Evolutionary conservation across 2,113 vertebrate genomes (phyloP).

Genomic region (Oplegnathus fasciatus): DNA sequence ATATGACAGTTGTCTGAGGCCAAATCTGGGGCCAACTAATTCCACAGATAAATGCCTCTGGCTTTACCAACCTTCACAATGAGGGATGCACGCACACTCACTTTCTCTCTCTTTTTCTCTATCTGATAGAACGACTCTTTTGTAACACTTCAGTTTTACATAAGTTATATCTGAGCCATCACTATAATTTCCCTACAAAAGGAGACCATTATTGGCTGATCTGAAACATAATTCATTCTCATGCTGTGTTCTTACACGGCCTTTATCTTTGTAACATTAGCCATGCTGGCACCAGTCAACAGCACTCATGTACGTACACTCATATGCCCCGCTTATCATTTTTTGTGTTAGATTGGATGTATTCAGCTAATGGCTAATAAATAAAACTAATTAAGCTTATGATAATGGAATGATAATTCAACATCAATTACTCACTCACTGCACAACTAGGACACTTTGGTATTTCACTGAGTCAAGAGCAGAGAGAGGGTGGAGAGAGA

Average conservation of each 20-base stretch:
- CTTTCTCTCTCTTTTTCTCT: slow-evolving; percentile 20
- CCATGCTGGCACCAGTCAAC: slow-evolving; percentile 40
- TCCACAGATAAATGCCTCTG: slow-evolving; percentile 74
- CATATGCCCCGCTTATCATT: slow-evolving; percentile 46
- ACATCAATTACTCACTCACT: slow-evolving; percentile 66
- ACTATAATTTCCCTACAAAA: slow-evolving; percentile 25
- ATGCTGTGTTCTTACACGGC: slow-evolving; percentile 18
- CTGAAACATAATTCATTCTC: slow-evolving; percentile 40
- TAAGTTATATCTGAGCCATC: slow-evolving; percentile 34
- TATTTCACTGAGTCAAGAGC: slow-evolving; percentile 51
- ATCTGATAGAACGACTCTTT: slow-evolving; percentile 29
- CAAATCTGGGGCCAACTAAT: slow-evolving; percentile 74
- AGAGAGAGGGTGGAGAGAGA: slow-evolving; percentile 30
- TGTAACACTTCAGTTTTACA: slow-evolving; percentile 45
- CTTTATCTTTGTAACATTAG: slow-evolving; percentile 62
- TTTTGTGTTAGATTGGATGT: slow-evolving; percentile 39
- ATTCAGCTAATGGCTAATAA: slow-evolving; percentile 74
- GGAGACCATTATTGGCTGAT: slow-evolving; percentile 38
- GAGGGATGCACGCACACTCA: slow-evolving; percentile 37
- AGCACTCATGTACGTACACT: slow-evolving; percentile 31
- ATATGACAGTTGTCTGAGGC: slow-evolving; percentile 73
- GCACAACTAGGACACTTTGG: slow-evolving; percentile 56
- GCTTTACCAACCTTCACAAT: slow-evolving; percentile 71
- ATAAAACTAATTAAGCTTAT: slow-evolving; percentile 77
- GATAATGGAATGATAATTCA: slow-evolving; percentile 68